phyloP scores from a whole-genome alignment of 35 echinoderm and acorn worm genomes.

The Apostichopus californicus region DNA sequence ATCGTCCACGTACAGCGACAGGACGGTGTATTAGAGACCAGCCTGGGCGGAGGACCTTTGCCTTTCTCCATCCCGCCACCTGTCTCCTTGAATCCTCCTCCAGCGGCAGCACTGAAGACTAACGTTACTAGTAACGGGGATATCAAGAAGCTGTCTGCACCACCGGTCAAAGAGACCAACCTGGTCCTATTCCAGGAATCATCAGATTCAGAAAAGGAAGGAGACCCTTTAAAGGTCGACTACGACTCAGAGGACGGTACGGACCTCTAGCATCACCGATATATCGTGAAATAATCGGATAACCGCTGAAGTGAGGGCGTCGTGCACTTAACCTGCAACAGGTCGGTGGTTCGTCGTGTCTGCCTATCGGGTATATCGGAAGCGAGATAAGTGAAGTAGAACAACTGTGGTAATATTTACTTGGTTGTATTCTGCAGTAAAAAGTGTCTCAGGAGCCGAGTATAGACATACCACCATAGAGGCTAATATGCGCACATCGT shows the following conservation, averaged over 20 bases:
- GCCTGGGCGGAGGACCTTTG: constrained; percentile 73
- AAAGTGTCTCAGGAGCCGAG: too few relatives aligned
- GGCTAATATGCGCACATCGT: too few relatives aligned
- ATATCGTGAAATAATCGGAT: not conserved
- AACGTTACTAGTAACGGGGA: constrained; percentile 35
- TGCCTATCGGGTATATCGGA: too few relatives aligned
- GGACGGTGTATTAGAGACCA: constrained; percentile 90
- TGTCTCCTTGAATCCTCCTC: not conserved
- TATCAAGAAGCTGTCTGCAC: constrained; percentile 23
- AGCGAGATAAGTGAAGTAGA: too few relatives aligned
- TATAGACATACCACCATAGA: too few relatives aligned
- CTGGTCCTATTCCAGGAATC: constrained; percentile 82
- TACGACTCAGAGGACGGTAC: constrained; percentile 79
- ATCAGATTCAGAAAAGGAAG: constrained; percentile 47
- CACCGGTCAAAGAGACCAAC: constrained; percentile 69
- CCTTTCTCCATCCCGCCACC: constrained; percentile 25
- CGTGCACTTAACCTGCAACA: too few relatives aligned
- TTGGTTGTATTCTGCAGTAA: too few relatives aligned
- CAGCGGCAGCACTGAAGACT: not conserved
- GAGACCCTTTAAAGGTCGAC: constrained; percentile 38
- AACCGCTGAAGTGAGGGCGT: not conserved
- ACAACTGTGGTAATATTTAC: too few relatives aligned
- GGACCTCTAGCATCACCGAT: constrained; percentile 58
- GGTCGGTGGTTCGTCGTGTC: too few relatives aligned
- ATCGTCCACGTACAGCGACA: constrained; percentile 91